A percentile compares a stretch with the other conserved stretches of the same genome.
Conservation (phyloP, 2,113 vertebrate species). For the Romanogobio albipinnatus region DNA sequence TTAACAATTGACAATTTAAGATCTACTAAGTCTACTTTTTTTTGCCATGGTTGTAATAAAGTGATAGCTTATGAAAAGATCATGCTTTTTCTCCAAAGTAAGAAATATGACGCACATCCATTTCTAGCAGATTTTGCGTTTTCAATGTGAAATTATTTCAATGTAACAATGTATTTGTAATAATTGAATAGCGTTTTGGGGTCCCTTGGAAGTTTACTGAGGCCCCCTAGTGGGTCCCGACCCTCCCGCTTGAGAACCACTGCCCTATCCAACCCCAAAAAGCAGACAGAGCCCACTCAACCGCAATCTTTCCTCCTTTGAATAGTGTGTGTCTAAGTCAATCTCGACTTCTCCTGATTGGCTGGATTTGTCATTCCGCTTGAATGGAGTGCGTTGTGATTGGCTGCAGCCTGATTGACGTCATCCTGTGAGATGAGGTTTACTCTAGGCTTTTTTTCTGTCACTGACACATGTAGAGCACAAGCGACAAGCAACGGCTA, state of each 20-base stretch:
- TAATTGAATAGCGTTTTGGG: neutral
- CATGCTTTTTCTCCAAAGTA: neutral
- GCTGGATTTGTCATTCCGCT: constrained; percentile 86
- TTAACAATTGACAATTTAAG: too few species aligned
- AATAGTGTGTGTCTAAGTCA: constrained; percentile 57
- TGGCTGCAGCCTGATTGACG: constrained; percentile 80
- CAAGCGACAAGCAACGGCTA: constrained; percentile 59
- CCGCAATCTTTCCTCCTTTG: constrained; percentile 61
- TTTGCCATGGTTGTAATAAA: neutral
- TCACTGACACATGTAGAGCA: constrained; percentile 92
- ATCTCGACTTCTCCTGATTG: constrained; percentile 75
- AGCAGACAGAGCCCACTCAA: constrained; percentile 13
- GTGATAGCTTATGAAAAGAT: neutral
- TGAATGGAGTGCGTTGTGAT: constrained; percentile 80
- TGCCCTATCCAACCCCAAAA: constrained; percentile 29
- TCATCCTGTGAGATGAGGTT: constrained; percentile 78
- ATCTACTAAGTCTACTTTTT: neutral
- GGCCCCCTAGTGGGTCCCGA: neutral
- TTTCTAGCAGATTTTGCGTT: neutral
- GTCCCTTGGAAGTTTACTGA: neutral
- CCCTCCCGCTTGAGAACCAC: neutral
- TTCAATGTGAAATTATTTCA: neutral
- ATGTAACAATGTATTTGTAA: neutral
- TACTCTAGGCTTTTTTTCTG: constrained; percentile 76
- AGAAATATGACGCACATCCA: neutral